Base-by-base conservation (phyloP, 1,140 invertebrate species). In the Calosoma granatense region DNA sequence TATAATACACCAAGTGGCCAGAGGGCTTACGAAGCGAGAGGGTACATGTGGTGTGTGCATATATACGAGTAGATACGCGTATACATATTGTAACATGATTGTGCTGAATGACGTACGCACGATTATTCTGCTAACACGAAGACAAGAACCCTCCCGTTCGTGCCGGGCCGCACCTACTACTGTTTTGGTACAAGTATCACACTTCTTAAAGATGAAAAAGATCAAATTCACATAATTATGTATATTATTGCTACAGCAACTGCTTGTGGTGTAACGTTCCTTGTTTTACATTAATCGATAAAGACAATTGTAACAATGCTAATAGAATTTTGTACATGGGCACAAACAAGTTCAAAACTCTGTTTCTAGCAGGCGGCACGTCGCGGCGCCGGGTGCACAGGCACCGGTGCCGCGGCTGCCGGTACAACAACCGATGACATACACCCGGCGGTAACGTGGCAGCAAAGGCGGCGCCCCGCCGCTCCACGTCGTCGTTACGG, bases 181-280 rank as follows among this genome's bases (percentile, higher is more conserved):
- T 17, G 6, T 6, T 47, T 47, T 47, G 41, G 41, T 47, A 47
- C 41, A 47, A 47, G 22, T 58, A 58, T 58, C 57, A 58, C 57
- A 58, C 57, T 19, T 58, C 20, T 58, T 55, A 53, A 57, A 57
- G 15, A 22, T 47, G 41, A 54, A 56, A 59, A 56, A 52, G 51
- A 36, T 41, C 47, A 30, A 36, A 56, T 56, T 53, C 55, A 53
- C 22, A 56, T 58, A 54, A 20, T 58, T 53, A 57, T 66, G 61
- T 59, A 59, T 56, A 69, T 61, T 70, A 70, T 70, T 70, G 69
- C 69, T 70, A 69, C 63, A 66, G 64, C 67, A 70, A 69, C 66
- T 60, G 61, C 63, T 65, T 57, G 47, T 57, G 56, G n/a, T 22
- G 19, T 51, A 53, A 41, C 20, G 20, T 21, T 53, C 51, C 51